Evolutionary conservation across 2,797 vertebrate species (phyloP).

Genomic region (Brotogeris chrysoptera): DNA sequence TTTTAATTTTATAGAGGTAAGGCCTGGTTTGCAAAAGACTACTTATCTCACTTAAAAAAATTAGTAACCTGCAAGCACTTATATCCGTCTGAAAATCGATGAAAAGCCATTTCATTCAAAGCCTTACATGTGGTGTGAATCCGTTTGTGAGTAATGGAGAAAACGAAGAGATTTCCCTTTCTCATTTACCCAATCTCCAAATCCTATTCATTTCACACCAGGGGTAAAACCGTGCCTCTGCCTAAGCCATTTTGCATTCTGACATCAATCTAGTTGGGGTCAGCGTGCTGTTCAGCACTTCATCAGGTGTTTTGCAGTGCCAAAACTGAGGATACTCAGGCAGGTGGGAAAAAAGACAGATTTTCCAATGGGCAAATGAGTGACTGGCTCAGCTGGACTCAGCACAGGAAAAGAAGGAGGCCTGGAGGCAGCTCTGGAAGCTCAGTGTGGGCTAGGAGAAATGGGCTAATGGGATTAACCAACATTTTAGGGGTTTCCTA

Average conservation of each 20-base stretch:
- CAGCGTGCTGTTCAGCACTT: not conserved
- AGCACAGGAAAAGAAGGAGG: not conserved
- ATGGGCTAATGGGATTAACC: not conserved
- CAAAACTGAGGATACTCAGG: not conserved
- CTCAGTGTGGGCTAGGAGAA: not conserved
- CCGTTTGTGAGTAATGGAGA: not conserved
- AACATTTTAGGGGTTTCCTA: not conserved
- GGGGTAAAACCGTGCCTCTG: not conserved
- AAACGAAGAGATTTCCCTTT: not conserved
- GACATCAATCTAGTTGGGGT: not conserved
- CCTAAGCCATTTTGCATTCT: not conserved
- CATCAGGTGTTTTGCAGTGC: not conserved
- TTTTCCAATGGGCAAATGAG: not conserved
- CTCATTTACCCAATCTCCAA: slow-evolving; percentile 32
- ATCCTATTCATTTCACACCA: not conserved
- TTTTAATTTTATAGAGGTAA: accelerated
- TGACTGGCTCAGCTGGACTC: not conserved
- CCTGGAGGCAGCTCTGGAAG: not conserved
- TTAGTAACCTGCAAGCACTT: not conserved
- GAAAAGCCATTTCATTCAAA: not conserved
- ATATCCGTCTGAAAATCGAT: not conserved
- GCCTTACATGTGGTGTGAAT: not conserved
- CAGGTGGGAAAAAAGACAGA: not conserved
- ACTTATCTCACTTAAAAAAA: not conserved
- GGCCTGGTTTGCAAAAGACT: not conserved